Conservation (phyloP, 2,888 invertebrate species). For the Tipula lateralis region DNA sequence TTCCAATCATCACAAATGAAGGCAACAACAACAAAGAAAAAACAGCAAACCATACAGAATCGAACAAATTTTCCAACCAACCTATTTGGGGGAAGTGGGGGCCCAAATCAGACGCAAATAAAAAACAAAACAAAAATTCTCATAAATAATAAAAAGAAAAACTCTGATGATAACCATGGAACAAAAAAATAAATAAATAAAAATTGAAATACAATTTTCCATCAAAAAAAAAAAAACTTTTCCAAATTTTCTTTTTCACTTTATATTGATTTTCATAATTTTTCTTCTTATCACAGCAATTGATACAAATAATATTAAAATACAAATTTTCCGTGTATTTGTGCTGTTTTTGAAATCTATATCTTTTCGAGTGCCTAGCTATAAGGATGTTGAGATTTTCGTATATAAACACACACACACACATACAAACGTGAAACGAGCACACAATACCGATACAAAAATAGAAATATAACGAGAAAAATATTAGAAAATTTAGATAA, state of each 20-base stretch:
- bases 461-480: neutral
- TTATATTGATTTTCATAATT: constrained; percentile 20
- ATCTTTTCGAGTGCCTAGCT: neutral
- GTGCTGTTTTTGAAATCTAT: neutral
- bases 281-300: neutral
- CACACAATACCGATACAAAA: neutral
- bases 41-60: neutral
- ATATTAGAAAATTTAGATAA: neutral
- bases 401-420: too few species aligned
- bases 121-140: neutral
- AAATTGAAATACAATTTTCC: constrained; percentile 19
- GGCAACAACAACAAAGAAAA: neutral
- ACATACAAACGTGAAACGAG: too few species aligned
- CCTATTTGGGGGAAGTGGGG: neutral
- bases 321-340: neutral
- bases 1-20: neutral
- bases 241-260: neutral
- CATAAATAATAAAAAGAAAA: neutral
- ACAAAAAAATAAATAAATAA: neutral
- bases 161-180: neutral
- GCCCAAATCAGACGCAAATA: neutral
- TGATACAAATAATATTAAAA: neutral
- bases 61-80: neutral
- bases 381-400: neutral
- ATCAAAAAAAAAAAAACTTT: neutral